Base-by-base conservation (phyloP, 2,797 vertebrate genomes). In the Melanotaenia pygmaea region DNA sequence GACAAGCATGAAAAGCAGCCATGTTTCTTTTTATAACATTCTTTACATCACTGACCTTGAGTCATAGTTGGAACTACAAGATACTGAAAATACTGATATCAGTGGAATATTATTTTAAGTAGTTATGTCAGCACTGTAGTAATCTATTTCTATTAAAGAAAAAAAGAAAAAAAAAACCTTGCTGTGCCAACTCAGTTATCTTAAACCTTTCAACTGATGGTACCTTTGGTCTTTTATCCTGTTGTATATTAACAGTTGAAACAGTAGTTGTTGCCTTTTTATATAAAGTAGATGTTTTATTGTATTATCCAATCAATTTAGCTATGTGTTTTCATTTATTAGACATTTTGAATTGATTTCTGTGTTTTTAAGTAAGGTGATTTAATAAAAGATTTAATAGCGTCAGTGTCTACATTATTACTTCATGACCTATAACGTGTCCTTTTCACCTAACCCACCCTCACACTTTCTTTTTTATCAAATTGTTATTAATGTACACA, bases 381-480 rank as follows among this genome's bases (percentile, higher is more conserved):
- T 32, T 62, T 20, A 91, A 88, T 89, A 91, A 92, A 92, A 75
- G 26, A 70, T 67, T 82, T 40, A 81, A 83, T 38, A 43, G 61
- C 73, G 54, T 57, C 14, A 62, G 54, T 77, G 69, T 85, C 11
- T 81, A 59, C 38, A 28, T 88, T 72, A 68, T 80, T 77, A 12
- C 43, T 47, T 35, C 5, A 20, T 35, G 40, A 74, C 45, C 56
- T 60, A 11, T 6, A 0, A 0, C 47, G 32, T 40, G 53, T 72
- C 47, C 43, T 74, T 65, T 69, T 57, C 6, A 56, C 22, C 22
- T 37, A 11, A 51, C 51, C n/a, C 81, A n/a, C 14, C 20, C 58
- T 16, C 60, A 2, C 30, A 32, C 1, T 59, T 53, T 20, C 3
- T 67, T 24, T 24, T 5, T 54, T 59, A 26, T 64, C 24, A 56